Evolutionary conservation across 1,140 invertebrate species (phyloP).

Genomic region (Phocides pigmalion): DNA sequence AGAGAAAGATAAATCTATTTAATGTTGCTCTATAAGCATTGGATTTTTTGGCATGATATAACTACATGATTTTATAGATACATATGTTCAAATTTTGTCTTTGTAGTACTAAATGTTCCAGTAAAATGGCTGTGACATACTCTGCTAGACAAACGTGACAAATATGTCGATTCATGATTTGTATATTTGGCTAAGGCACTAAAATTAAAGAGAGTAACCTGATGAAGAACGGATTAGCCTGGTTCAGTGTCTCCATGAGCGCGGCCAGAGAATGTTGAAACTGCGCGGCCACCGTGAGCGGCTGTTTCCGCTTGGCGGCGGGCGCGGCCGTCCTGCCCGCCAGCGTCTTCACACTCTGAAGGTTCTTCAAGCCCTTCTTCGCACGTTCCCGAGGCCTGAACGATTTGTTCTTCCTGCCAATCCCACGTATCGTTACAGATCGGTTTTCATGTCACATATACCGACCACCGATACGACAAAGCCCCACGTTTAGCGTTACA

Average conservation of each 20-base stretch:
- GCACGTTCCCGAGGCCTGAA: slow-evolving; percentile 91
- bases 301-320: slow-evolving; percentile 92
- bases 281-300: slow-evolving; percentile 96
- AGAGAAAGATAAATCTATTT: too few relatives aligned
- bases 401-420: slow-evolving; percentile 94
- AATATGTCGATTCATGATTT: too few relatives aligned
- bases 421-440: not conserved
- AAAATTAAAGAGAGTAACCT: slow-evolving; percentile 77
- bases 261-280: slow-evolving; percentile 96
- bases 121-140: too few relatives aligned
- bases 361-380: slow-evolving; percentile 93
- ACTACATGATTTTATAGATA: too few relatives aligned
- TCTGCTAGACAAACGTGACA: too few relatives aligned
- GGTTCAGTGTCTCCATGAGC: slow-evolving; percentile 96
- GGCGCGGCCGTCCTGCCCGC: slow-evolving; percentile 88
- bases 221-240: slow-evolving; percentile 98
- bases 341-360: slow-evolving; percentile 95
- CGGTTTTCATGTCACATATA: slow-evolving; percentile 1
- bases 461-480: slow-evolving; percentile 14
- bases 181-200: not conserved
- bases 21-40: too few relatives aligned
- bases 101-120: too few relatives aligned
- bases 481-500: slow-evolving; percentile 18
- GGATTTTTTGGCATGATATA: too few relatives aligned
- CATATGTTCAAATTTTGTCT: too few relatives aligned